Base-by-base conservation (phyloP, 2,797 vertebrate species). In the Dipus sagitta region DNA sequence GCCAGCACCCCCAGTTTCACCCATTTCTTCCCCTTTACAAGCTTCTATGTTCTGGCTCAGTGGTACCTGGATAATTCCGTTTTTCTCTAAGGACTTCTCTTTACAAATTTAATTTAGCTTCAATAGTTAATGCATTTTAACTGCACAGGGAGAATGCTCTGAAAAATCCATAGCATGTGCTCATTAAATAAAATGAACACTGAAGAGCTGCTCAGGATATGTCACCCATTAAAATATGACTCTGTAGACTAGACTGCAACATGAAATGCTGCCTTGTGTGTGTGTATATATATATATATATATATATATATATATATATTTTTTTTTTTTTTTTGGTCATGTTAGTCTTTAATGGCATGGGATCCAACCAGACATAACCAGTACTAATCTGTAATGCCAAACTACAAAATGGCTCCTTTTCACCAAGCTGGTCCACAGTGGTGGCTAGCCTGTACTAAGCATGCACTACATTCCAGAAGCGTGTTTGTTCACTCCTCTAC, bases 71-170 rank as follows among this genome's bases (percentile, higher is more conserved):
- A 21, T 75, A 62, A 34, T 70, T 86, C 23, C 75, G n/a, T 76
- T 86, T 86, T 52, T 88, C 15, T 30, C 30, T 0, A n/a, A 92
- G 67, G 83, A 89, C 68, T 71, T 81, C 86, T 64, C 94, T 88
- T 92, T 62, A 90, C 92, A 90, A 96, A 86, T 21, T 34, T 47
- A 75, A 77, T 91, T 93, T 75, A 78, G 60, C 83, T 0, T 38
- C 70, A 95, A 94, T 93, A 90, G 86, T 92, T 92, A 87, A 92
- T 78, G 28, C 60, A 84, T 91, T 95, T 82, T 95, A 96, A 95
- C 80, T 95, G 94, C 83, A 88, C 68, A 81, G 79, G 92, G 94
- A 94, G 10, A 60, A 79, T 75, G 88, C 86, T 92, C 86, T 74
- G 94, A 88, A 95, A 47, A 93, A 88, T 84, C 93, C 88, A 12